Conservation (phyloP, 2,113 vertebrate species). For the Otolemur garnettii region DNA sequence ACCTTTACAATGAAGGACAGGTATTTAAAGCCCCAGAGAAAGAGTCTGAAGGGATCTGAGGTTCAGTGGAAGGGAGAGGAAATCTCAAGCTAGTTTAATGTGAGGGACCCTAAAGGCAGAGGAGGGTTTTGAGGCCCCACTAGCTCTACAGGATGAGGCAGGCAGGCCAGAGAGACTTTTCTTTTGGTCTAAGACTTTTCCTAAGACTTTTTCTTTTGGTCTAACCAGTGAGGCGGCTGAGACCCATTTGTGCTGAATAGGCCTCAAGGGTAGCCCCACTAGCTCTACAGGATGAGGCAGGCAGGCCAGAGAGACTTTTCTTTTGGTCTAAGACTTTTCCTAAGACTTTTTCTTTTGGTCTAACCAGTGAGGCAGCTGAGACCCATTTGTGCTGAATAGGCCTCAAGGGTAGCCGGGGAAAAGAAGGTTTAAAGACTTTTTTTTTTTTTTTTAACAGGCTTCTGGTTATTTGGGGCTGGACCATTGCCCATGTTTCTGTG, state of each 20-base stretch:
- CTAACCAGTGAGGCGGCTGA: neutral
- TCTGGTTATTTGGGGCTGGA: too few relatives aligned
- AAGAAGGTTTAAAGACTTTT: too few relatives aligned
- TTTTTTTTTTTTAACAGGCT: too few relatives aligned
- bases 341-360: neutral
- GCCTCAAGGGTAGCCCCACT: neutral
- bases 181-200: neutral
- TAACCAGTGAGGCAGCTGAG: neutral
- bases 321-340: neutral
- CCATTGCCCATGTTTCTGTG: neutral
- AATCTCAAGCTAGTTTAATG: neutral
- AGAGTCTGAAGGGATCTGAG: rapidly evolving
- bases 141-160: neutral
- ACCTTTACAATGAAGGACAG: too few relatives aligned
- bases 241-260: neutral
- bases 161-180: neutral
- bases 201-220: neutral
- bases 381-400: neutral
- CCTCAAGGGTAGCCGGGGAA: neutral
- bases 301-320: neutral
- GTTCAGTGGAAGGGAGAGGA: neutral
- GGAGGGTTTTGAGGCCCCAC: neutral
- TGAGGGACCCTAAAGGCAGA: neutral
- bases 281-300: neutral
- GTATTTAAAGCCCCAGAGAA: neutral